A percentile compares a stretch with the other conserved stretches of the same genome.
phyloP scores from a whole-genome alignment of 2,888 invertebrate genomes.

The Cheilosia vernalis region DNA sequence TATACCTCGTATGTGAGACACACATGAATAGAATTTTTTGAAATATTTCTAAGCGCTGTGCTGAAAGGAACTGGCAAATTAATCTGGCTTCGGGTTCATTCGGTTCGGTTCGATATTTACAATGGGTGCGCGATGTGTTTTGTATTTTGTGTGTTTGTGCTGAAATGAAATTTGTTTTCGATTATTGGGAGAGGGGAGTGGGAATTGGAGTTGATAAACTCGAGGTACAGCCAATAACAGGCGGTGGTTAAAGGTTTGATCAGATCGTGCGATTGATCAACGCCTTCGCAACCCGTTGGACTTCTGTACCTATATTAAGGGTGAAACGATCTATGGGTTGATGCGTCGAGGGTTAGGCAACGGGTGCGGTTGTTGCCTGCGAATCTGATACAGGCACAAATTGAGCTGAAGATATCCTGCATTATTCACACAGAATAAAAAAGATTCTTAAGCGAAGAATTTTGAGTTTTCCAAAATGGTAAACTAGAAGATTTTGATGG shows the following conservation, averaged over 20 bases:
- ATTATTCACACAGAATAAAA: no score
- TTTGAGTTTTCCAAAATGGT: no score
- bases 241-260: neutral
- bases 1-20: slow-evolving; percentile 5
- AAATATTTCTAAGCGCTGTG: slow-evolving; percentile 35
- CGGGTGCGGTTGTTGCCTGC: no score
- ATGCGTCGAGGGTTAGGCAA: no score
- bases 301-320: no score
- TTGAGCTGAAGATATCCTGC: no score
- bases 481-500: no score
- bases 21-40: slow-evolving; percentile 49
- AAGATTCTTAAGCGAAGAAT: no score
- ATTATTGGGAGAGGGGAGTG: neutral
- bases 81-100: slow-evolving; percentile 67
- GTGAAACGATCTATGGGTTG: no score
- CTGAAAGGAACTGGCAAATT: slow-evolving; percentile 59
- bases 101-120: slow-evolving; percentile 45
- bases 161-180: slow-evolving; percentile 40
- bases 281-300: no score
- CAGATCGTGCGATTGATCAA: neutral
- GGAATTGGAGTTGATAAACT: neutral
- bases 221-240: neutral
- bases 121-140: slow-evolving; percentile 52
- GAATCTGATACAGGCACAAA: no score
- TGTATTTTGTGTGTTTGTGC: slow-evolving; percentile 18